Base-by-base conservation (phyloP, 2,113 vertebrate species). In the Archilochus colubris region DNA sequence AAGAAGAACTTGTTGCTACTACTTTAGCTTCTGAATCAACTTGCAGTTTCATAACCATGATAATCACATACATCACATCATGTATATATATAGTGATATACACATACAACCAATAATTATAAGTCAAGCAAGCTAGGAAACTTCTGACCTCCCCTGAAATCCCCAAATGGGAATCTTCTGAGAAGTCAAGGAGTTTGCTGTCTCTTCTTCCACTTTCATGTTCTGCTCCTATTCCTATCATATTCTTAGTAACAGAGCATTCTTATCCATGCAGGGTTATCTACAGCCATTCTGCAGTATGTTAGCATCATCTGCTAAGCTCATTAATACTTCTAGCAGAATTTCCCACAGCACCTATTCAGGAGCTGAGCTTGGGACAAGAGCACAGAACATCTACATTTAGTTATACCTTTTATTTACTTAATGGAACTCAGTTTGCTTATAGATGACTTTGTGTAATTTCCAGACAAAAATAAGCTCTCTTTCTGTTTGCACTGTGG, bases 161-260 rank as follows among this genome's bases (percentile, higher is more conserved):
- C 61, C 80, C 91, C 86, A 78, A 13, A 51, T 23, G 44, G 68
- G 48, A 88, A 82, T 72, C 51, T 94, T 93, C 57, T 48, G 48
- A 93, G 61, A 89, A 53, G 69, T 59, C 76, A 92, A 84, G 73
- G 40, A 93, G 78, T 92, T 78, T 88, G n/a, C 50, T 87, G 21
- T 84, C 74, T 9, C 16, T 70, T 88, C 82, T 64, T 94, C 33
- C 61, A 84, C 80, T 95, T 94, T 72, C 61, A 66, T 75, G 6
- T 64, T 84, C 77, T 91, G 13, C 44, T 93, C 69, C 53, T 86
- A 74, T 36, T 81, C 20, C 61, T 51, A 40, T 44, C 14, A 30
- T 2, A 23, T 58, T 63, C 43, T 80, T 31, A 61, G 7, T 44
- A 33, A 25, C 89, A 82, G 8, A 19, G 12, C 18, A 58, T 27